Percentiles rank a stretch among this genome's conserved stretches.
Conservation (phyloP, 1,140 invertebrate species). For the Lineus longissimus region DNA sequence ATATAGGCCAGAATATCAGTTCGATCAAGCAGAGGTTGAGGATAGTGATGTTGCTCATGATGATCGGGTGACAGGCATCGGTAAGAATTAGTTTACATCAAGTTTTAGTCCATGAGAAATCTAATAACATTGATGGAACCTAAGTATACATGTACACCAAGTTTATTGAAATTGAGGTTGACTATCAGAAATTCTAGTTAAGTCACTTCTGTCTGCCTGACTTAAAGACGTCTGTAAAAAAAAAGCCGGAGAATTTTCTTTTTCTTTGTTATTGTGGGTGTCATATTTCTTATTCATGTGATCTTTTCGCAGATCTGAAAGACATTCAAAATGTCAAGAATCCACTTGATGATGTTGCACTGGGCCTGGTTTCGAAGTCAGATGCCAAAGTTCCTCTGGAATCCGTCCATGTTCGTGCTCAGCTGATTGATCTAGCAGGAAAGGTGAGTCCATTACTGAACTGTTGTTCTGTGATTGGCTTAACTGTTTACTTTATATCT, state of each 20-base stretch:
- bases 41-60: neutral
- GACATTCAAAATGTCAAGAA: constrained; percentile 40
- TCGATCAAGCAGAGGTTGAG: neutral
- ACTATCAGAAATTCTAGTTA: too few relatives aligned
- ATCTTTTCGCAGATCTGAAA: neutral
- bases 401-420: constrained; percentile 45
- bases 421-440: constrained; percentile 49
- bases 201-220: too few relatives aligned
- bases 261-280: too few relatives aligned
- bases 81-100: too few relatives aligned
- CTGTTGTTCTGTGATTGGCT: too few relatives aligned
- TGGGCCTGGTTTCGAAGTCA: constrained; percentile 34
- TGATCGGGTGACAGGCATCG: neutral
- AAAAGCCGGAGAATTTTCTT: too few relatives aligned
- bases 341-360: constrained; percentile 39
- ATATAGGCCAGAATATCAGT: neutral
- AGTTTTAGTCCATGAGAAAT: too few relatives aligned
- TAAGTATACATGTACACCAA: too few relatives aligned
- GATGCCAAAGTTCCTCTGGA: constrained; percentile 30
- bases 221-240: too few relatives aligned
- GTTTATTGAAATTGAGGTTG: too few relatives aligned
- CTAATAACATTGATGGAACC: too few relatives aligned
- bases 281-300: neutral
- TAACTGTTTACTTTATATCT: too few relatives aligned
- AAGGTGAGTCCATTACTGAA: constrained; percentile 31